Base-by-base conservation (phyloP, 2,797 vertebrate species). In the Pseudochromis fuscus region DNA sequence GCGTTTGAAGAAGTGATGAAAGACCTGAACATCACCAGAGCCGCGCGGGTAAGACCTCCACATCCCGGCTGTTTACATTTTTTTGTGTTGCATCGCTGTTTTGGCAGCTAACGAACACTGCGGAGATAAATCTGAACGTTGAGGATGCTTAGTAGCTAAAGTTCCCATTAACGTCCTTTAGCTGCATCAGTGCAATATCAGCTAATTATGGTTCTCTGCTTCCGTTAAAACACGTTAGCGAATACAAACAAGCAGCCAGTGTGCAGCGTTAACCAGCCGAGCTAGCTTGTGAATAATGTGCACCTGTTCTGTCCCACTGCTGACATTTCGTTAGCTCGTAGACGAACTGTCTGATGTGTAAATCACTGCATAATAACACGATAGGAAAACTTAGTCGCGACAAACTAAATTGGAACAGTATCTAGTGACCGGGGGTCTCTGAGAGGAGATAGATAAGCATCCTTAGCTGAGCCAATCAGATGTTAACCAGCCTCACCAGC, bases 1-100 rank as follows among this genome's bases (percentile, higher is more conserved):
- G 96, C 97, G 62, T 98, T 98, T 82, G 96, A 98, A 90, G 97
- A 98, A 90, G 96, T 98, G 87, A 98, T 98, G 96, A 98, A 97
- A 82, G 97, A 98, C 92, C 75, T 98, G 86, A 97, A 96, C 92
- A 96, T 97, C 84, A 98, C 96, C 84, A 94, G 96, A 84, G 97
- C 97, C 15, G 96, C 96, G n/a, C 94, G 96, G 96, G 97, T 98
- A 94, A 95, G 96, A 75, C 42, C 27, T 28, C 48, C 65, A 13
- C 70, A 4, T 15, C 61, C 10, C 19, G 57, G 63, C 33, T 77
- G 77, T 81, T 83, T 66, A 74, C 69, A 44, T 70, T 50, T 37
- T 52, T 72, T 75, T 58, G 79, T 52, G 74, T 75, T 58, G 79
- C 85, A 67, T 65, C 81, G 87, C 78, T 83, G 73, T 79, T 51